phyloP scores from a whole-genome alignment of 1,140 invertebrate genomes.

The Limonius californicus region DNA sequence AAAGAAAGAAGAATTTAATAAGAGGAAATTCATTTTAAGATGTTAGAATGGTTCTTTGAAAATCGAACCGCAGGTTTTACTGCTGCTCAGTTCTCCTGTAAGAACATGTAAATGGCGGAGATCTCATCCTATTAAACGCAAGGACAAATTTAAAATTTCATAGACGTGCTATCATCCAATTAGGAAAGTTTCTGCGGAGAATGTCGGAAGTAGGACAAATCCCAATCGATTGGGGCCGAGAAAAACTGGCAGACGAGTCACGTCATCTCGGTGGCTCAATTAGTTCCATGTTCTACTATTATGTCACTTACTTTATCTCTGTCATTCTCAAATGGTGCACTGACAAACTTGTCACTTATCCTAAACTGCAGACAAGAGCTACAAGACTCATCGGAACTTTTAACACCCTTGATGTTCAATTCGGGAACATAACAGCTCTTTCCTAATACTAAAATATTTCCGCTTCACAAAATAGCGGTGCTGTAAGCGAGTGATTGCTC shows the following conservation, averaged over 20 bases:
- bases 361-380: neutral
- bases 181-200: neutral
- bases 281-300: neutral
- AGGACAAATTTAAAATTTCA: neutral
- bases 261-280: neutral
- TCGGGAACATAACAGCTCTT: too few relatives aligned
- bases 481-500: too few relatives aligned
- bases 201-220: conserved; percentile 1
- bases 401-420: neutral
- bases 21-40: too few relatives aligned
- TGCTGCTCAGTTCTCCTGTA: neutral
- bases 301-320: neutral
- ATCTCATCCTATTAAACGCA: neutral
- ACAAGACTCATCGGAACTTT: neutral
- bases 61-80: too few relatives aligned
- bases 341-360: neutral
- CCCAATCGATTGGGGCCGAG: neutral
- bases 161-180: neutral
- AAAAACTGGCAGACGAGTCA: conserved; percentile 1
- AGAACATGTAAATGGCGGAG: conserved; percentile 1
- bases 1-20: too few relatives aligned
- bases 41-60: too few relatives aligned
- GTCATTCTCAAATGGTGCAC: neutral
- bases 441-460: too few relatives aligned
- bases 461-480: too few relatives aligned